Conservation (phyloP, 2,113 vertebrate species). For the Dipodomys merriami region DNA sequence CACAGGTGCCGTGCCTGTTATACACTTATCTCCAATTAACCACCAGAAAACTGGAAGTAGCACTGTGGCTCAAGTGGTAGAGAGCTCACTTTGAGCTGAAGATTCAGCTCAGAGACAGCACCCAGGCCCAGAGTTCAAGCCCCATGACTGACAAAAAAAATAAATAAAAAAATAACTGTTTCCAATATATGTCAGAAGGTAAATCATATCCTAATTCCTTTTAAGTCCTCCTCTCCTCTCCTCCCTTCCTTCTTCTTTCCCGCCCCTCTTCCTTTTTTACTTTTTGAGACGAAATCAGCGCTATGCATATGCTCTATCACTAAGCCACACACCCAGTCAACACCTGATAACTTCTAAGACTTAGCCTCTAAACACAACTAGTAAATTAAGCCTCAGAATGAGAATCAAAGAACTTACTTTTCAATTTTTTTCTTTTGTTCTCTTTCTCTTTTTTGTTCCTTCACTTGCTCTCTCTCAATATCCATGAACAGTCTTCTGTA, state of each 20-base stretch:
- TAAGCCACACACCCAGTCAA: not conserved
- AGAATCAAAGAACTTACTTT: constrained; percentile 81
- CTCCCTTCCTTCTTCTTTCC: not conserved
- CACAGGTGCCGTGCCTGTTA: too few relatives aligned
- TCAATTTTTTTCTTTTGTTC: constrained; percentile 88
- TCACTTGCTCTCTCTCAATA: constrained; percentile 90
- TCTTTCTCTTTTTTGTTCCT: constrained; percentile 87
- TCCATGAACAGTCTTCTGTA: constrained; percentile 91
- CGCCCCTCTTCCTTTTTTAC: not conserved
- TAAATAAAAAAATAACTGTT: not conserved
- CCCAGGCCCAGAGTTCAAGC: too few relatives aligned
- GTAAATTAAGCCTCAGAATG: constrained; percentile 24
- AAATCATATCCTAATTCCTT: not conserved
- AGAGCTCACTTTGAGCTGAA: too few relatives aligned
- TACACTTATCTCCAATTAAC: too few relatives aligned
- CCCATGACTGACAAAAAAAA: too few relatives aligned
- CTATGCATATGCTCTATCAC: not conserved
- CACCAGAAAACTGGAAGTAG: too few relatives aligned
- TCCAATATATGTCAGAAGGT: not conserved
- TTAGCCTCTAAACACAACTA: constrained; percentile 41
- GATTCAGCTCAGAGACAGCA: too few relatives aligned
- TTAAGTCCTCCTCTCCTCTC: too few relatives aligned
- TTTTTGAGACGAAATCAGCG: not conserved
- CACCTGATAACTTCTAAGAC: constrained; percentile 32
- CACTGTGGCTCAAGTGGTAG: too few relatives aligned